Conservation (phyloP, 2,888 invertebrate genomes). For the Chrysolina haemoptera region DNA sequence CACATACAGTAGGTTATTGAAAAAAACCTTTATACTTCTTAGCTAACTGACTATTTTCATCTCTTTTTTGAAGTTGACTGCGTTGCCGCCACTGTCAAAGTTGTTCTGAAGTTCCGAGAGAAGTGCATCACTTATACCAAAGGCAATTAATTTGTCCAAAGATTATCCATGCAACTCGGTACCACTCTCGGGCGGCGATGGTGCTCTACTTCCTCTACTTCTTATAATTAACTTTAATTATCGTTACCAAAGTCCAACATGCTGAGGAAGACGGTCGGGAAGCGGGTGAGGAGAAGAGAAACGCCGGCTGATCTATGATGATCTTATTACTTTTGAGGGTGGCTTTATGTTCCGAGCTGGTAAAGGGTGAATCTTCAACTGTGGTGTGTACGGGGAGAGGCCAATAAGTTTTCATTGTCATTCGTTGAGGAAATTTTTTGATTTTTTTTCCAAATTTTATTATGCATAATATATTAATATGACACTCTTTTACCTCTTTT, state of each 20-base stretch:
- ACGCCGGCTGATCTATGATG: conserved; percentile 64
- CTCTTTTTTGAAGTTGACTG: neutral
- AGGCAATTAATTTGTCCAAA: conserved; percentile 71
- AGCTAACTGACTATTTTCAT: neutral
- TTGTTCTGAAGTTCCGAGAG: conserved; percentile 24
- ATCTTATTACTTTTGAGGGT: conserved; percentile 58
- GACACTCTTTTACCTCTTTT: too few species aligned
- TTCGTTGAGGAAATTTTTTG: neutral
- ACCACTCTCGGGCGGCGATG: conserved; percentile 63
- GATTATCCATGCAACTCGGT: conserved; percentile 70
- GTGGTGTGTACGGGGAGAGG: neutral
- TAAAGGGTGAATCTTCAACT: conserved; percentile 39
- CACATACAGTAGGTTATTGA: too few species aligned
- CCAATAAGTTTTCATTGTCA: neutral
- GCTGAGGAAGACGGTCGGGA: conserved; percentile 53
- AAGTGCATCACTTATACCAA: conserved; percentile 51
- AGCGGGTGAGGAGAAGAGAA: conserved; percentile 8
- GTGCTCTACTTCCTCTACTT: conserved; percentile 61
- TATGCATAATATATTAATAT: too few species aligned
- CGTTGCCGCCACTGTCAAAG: conserved; percentile 5
- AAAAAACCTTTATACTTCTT: too few species aligned
- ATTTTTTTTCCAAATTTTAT: too few species aligned
- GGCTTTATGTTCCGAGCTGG: conserved; percentile 36
- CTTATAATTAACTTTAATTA: conserved; percentile 73
- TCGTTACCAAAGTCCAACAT: conserved; percentile 71